Conservation (phyloP, 2,797 vertebrate species). For the Tauraco hartlaubi region DNA sequence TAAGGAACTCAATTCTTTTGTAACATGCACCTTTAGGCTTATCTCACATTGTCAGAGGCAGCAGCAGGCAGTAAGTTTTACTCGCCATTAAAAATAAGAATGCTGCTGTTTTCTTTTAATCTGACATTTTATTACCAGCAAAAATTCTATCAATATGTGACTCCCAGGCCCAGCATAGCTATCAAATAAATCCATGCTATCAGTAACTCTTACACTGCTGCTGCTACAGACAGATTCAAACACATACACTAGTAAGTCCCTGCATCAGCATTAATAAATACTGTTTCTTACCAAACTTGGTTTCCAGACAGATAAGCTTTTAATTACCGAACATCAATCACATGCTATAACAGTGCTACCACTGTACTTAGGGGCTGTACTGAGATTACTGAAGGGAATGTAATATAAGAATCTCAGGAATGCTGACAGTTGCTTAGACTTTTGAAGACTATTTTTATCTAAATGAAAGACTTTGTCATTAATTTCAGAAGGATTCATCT, state of each 20-base stretch:
- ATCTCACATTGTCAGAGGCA: background rate
- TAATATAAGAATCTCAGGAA: background rate
- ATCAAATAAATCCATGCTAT: conserved; percentile 15
- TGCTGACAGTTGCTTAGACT: background rate
- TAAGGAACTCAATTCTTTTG: conserved; percentile 18
- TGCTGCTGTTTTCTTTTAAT: background rate
- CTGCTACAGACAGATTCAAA: conserved; percentile 13
- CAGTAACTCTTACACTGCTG: background rate
- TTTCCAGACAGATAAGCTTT: conserved; percentile 23
- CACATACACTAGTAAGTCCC: background rate
- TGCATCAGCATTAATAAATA: background rate
- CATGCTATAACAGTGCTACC: background rate
- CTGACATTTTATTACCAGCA: background rate
- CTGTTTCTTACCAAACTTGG: background rate
- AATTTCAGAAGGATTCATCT: background rate
- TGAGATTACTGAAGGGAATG: background rate
- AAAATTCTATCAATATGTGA: background rate
- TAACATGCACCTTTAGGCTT: conserved; percentile 31
- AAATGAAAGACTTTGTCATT: background rate
- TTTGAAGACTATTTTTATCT: background rate
- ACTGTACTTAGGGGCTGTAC: background rate
- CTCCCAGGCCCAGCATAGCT: background rate
- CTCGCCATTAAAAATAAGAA: conserved; percentile 11
- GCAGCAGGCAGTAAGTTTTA: conserved; percentile 33
- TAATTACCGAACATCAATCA: conserved; percentile 17